Percentiles rank a stretch among this genome's conserved stretches.
These are phyloP conservation scores for Halictus rubicundus DNA, from an alignment of 1,140 invertebrate genomes.

Conservation along the genomic window DNA sequence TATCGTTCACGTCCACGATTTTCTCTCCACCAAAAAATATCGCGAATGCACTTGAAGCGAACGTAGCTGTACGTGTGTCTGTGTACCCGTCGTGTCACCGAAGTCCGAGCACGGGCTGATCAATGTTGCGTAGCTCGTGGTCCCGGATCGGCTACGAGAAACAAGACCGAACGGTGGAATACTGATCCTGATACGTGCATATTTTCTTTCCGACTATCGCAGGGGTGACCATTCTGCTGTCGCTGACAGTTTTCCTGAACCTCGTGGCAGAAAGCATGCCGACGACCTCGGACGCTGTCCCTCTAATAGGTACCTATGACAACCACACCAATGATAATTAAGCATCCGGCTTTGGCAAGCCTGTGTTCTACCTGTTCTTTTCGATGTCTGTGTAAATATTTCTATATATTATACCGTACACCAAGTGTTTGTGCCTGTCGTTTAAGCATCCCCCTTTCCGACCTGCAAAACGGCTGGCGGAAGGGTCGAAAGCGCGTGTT, in stretches of 20 bases:
- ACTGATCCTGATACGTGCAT: slow-evolving; percentile 25
- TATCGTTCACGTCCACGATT: no score
- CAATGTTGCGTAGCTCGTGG: no score
- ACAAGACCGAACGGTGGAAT: no score
- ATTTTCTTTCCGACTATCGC: slow-evolving; percentile 69
- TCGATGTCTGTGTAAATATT: slow-evolving; percentile 58
- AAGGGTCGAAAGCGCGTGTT: neutral
- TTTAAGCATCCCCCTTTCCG: slow-evolving; percentile 11
- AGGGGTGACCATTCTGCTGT: slow-evolving; percentile 99
- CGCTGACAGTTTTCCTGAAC: slow-evolving; percentile 98
- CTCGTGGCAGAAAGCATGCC: slow-evolving; percentile 96
- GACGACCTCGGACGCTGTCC: slow-evolving; percentile 93
- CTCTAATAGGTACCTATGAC: slow-evolving; percentile 83
- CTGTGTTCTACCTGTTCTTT: slow-evolving; percentile 46
- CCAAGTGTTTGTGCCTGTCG: slow-evolving; percentile 20
- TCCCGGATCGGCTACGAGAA: neutral
- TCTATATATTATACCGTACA: neutral
- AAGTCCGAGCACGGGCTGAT: no score
- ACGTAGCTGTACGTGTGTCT: no score
- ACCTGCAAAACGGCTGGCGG: neutral
- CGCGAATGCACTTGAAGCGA: no score
- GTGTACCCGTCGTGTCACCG: no score
- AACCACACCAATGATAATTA: slow-evolving; percentile 31
- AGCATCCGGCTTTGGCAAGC: slow-evolving; percentile 51
- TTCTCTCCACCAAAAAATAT: no score